phyloP scores from a whole-genome alignment of 2,888 invertebrate species.

The Tiliacea citrago region DNA sequence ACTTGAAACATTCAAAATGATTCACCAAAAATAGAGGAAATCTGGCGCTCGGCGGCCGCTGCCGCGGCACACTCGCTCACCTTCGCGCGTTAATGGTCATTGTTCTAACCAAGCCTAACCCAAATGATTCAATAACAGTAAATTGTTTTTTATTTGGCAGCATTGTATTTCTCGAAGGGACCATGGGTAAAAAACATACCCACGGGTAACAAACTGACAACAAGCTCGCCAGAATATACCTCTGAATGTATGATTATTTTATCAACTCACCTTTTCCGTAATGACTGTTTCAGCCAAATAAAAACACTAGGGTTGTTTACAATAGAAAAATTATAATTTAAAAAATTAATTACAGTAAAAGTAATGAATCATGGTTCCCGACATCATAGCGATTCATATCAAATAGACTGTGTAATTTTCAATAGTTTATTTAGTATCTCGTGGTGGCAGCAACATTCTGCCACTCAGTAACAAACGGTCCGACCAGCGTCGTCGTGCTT shows the following conservation, averaged over 20 bases:
- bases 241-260: slow-evolving; percentile 12
- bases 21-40: no score
- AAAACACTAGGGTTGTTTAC: slow-evolving; percentile 80
- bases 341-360: slow-evolving; percentile 89
- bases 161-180: no score
- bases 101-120: no score
- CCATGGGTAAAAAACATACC: no score
- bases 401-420: slow-evolving; percentile 59
- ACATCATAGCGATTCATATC: slow-evolving; percentile 66
- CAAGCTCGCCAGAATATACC: slow-evolving; percentile 21
- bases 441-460: slow-evolving; percentile 38
- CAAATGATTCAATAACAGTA: no score
- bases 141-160: no score
- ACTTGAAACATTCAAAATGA: no score
- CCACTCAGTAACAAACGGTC: slow-evolving; percentile 55
- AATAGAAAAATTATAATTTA: slow-evolving; percentile 91
- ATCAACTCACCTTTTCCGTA: slow-evolving; percentile 70
- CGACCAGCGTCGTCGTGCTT: slow-evolving; percentile 71
- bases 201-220: no score
- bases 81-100: no score
- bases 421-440: slow-evolving; percentile 63
- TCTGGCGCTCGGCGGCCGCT: no score
- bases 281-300: slow-evolving; percentile 60
- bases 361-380: slow-evolving; percentile 76
- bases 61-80: no score